Base-by-base conservation (phyloP, 2,888 invertebrate species). In the Sthenelais limicola region DNA sequence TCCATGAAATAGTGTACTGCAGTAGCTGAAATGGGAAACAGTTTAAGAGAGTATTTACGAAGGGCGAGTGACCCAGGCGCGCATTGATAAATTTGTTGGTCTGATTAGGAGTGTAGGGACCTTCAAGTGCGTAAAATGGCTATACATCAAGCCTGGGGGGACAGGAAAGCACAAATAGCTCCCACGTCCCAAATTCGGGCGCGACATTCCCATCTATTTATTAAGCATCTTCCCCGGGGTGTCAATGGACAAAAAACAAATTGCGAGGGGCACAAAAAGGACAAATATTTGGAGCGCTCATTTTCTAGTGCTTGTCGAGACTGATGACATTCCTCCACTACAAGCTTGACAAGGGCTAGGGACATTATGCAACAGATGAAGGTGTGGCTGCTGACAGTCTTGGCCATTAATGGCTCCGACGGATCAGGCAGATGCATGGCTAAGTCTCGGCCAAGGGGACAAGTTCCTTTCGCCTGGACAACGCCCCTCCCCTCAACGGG, bases 331-430 rank as follows among this genome's bases (percentile, higher is more conserved):
- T 51, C 49, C 51, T 21, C 51, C 21, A 32, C 52, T 49, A 52
- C 21, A 51, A 68, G 30, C 47, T 33, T 51, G 33, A 51, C 49
- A 68, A 26, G 51, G 48, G 33, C 18, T 24, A 68, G 68, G 68
- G 33, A 26, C 48, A 48, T 68, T 68, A 68, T 68, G 68, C 68
- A 68, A 68, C 68, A 68, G 68, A 68, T 68, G 68, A 68, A 51
- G 62, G 62, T n/a, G n/a, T n/a, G n/a, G n/a, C n/a, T n/a, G n/a
- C n/a, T n/a, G n/a, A n/a, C n/a, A n/a, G n/a, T n/a, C n/a, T n/a
- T n/a, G n/a, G n/a, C 12, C 43, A 43, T 43, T 43, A 18, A 18
- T 9, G 43, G 43, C 18, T 43, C 43, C 18, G 43, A 18, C 12
- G 18, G 43, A 43, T 18, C 43, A 18, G 43, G 43, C 12, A 43